phyloP scores from a whole-genome alignment of 2,113 vertebrate genomes.

The zebrafish (Danio rerio) region GRCz12tu NC_133191.1:39315501-39316000 shows the following conservation, averaged over 20 bases:
- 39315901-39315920: constrained; percentile 69
- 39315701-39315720: not conserved
- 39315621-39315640: constrained; percentile 7
- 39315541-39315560: not conserved
- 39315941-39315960: constrained; percentile 64
- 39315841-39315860: constrained; percentile 48
- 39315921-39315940: constrained; percentile 69
- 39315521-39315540: not conserved
- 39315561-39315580: not conserved
- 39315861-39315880: constrained; percentile 57
- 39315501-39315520: constrained; percentile 87
- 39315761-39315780: constrained; percentile 8
- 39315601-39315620: not conserved
- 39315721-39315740: not conserved
- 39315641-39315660: not conserved
- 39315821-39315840: constrained; percentile 16
- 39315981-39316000: constrained; percentile 43
- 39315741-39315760: not conserved
- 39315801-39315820: not conserved
- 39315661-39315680: constrained; percentile 8
- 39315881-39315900: constrained; percentile 60
- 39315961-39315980: constrained; percentile 60
- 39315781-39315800: constrained; percentile 19
- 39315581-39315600: not conserved
- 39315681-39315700: not conserved